Percentiles rank a stretch among this genome's conserved stretches.
Evolutionary conservation across 2,113 vertebrate genomes (phyloP).

Genomic region (Coryphaenoides rupestris): DNA sequence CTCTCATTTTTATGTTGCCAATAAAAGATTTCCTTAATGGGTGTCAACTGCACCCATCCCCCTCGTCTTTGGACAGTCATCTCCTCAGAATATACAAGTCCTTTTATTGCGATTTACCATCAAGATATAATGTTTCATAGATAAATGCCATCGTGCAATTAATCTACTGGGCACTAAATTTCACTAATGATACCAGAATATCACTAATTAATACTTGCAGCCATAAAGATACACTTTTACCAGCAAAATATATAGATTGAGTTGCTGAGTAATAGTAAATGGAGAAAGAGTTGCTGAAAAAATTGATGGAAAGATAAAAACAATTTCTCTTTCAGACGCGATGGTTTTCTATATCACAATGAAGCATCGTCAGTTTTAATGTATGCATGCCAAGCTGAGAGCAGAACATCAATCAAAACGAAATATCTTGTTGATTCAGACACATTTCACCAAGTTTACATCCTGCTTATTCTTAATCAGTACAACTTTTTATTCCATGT

Average conservation of each 20-base stretch:
- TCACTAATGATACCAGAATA: slow-evolving; percentile 74
- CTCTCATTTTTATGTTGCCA: slow-evolving; percentile 74
- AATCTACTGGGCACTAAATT: slow-evolving; percentile 71
- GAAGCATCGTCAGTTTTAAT: not conserved
- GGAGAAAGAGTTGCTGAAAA: slow-evolving; percentile 38
- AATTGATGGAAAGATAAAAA: slow-evolving; percentile 52
- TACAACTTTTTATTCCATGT: not conserved
- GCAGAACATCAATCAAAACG: no score
- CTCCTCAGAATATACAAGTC: slow-evolving; percentile 67
- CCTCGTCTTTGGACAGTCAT: slow-evolving; percentile 66
- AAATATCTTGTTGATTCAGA: slow-evolving; percentile 1
- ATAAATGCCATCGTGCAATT: slow-evolving; percentile 74
- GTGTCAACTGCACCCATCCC: slow-evolving; percentile 63
- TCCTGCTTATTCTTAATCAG: not conserved
- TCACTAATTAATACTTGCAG: slow-evolving; percentile 73
- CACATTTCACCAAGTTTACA: not conserved
- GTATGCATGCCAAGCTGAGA: no score
- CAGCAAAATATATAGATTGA: slow-evolving; percentile 56
- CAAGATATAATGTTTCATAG: slow-evolving; percentile 77
- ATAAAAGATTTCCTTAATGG: slow-evolving; percentile 80
- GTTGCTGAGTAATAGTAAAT: slow-evolving; percentile 41
- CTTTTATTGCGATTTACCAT: slow-evolving; percentile 77
- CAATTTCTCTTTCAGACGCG: slow-evolving; percentile 21
- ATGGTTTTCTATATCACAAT: not conserved
- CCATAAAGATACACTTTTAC: slow-evolving; percentile 65